Base-by-base conservation (phyloP, 2,113 vertebrate genomes). In the Oreochromis niloticus region DNA sequence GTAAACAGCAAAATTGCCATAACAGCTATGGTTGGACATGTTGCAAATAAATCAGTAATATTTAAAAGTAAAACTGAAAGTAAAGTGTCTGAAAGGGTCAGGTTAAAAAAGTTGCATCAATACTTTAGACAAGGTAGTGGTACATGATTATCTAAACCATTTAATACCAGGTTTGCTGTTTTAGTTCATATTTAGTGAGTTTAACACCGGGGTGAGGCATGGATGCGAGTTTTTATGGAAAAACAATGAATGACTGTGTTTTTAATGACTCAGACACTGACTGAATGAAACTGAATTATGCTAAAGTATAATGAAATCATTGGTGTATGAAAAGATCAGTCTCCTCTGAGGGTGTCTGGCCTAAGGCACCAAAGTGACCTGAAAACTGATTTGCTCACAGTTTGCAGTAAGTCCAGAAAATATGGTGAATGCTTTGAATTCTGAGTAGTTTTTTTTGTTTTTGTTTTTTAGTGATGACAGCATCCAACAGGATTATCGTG, bases 221-320 rank as follows among this genome's bases (percentile, higher is more conserved):
- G 11, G 19, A 2, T 0, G 4, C 19, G 14, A n/a, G 7, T 41
- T 14, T 71, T 71, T 71, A 6, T 43, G n/a, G n/a, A 24, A 71
- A 71, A 43, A 22, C 36, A 68, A 24, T 68, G n/a, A 68, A 68
- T 68, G 63, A 41, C 63, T 68, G 12, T 1, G 36, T 24, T 68
- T 1, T 68, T 68, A 68, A 43, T 43, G 66, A 22, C 63, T 71
- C 63, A 41, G 63, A 41, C n/a, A 41, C 63, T 14, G 12, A 41
- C 12, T 43, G 36, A 71, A 71, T 9, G 66, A 71, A 71, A 43
- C 66, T 43, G 66, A 71, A 71, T 24, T 71, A 24, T 71, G n/a
- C 66, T 71, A 68, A 68, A 68, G 36, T 41, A 24, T 14, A 41
- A 68, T 68, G 36, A 68, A 68, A 68, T 68, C 63, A 41, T 41